Conservation (phyloP, 2,888 invertebrate genomes). For the Cheilosia vulpina region DNA sequence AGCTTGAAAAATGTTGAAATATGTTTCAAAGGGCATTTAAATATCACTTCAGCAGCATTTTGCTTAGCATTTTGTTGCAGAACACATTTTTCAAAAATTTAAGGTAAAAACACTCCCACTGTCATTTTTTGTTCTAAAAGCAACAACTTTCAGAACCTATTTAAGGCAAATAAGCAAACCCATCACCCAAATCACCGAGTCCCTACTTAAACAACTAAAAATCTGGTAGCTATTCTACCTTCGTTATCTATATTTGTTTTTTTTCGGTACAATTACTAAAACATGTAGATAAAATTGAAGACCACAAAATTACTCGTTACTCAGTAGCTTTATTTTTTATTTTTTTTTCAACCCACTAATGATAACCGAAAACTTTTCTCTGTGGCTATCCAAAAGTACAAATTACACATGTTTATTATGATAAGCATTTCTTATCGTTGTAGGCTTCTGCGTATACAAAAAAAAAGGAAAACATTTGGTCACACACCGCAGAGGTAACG, state of each 20-base stretch:
- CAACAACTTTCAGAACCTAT: too few species aligned
- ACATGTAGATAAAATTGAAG: constrained; percentile 57
- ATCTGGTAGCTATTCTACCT: constrained; percentile 39
- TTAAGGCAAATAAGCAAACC: not conserved
- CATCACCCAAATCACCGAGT: constrained; percentile 11
- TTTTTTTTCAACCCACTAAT: constrained; percentile 9
- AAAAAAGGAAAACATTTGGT: constrained; percentile 29
- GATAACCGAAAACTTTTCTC: constrained; percentile 49
- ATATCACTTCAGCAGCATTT: too few species aligned
- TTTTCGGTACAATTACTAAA: constrained; percentile 39
- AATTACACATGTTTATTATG: constrained; percentile 69
- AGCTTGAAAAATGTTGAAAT: too few species aligned
- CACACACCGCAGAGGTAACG: constrained; percentile 51
- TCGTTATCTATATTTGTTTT: constrained; percentile 38
- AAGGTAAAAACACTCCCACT: too few species aligned
- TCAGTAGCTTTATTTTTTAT: constrained; percentile 8
- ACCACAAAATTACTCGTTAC: constrained; percentile 41
- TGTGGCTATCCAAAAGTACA: constrained; percentile 45
- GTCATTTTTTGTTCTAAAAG: too few species aligned
- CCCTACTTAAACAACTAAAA: constrained; percentile 20
- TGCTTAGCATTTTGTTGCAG: too few species aligned
- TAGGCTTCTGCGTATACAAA: constrained; percentile 51
- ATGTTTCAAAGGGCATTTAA: too few species aligned
- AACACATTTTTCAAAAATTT: too few species aligned
- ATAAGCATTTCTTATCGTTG: constrained; percentile 65